These are phyloP conservation scores for Cyclina sinensis DNA, from an alignment of 1,140 invertebrate species.

Conservation along the genomic window DNA sequence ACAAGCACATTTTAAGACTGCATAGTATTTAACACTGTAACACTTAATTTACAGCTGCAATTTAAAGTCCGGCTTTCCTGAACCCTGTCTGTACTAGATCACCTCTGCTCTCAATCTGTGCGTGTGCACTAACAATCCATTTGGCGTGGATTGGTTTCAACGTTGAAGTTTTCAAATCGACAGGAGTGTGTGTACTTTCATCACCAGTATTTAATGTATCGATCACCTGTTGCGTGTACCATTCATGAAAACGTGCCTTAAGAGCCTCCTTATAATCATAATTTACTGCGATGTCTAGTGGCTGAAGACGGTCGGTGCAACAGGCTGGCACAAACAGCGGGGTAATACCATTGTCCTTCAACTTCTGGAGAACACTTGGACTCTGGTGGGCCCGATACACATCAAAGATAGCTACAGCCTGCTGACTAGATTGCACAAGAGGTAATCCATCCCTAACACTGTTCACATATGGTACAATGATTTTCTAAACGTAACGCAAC, in stretches of 20 bases:
- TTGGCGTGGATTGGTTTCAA: slow-evolving; percentile 16
- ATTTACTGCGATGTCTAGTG: neutral
- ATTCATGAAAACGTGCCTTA: neutral
- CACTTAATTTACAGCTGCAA: too few species aligned
- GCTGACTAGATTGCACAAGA: slow-evolving; percentile 1
- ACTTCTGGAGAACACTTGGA: neutral
- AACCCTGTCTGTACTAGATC: neutral
- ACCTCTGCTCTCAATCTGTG: neutral
- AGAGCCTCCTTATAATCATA: slow-evolving; percentile 7
- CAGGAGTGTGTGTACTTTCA: neutral
- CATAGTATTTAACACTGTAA: too few species aligned
- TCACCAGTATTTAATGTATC: too few species aligned
- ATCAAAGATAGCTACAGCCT: slow-evolving; percentile 3
- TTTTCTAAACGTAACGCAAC: neutral
- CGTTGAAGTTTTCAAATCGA: neutral
- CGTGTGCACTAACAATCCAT: slow-evolving; percentile 11
- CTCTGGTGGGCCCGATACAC: neutral
- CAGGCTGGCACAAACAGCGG: slow-evolving; percentile 10
- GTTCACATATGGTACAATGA: slow-evolving; percentile 24
- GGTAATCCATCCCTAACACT: neutral
- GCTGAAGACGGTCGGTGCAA: slow-evolving; percentile 13
- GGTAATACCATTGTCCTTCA: neutral
- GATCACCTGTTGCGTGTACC: slow-evolving; percentile 3
- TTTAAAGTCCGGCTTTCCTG: slow-evolving; percentile 23
- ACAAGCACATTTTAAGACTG: too few species aligned